Evolutionary conservation across 2,797 vertebrate species (phyloP), one percentile per base, ranked within the genome.

Genomic region (Anniella stebbinsi): DNA sequence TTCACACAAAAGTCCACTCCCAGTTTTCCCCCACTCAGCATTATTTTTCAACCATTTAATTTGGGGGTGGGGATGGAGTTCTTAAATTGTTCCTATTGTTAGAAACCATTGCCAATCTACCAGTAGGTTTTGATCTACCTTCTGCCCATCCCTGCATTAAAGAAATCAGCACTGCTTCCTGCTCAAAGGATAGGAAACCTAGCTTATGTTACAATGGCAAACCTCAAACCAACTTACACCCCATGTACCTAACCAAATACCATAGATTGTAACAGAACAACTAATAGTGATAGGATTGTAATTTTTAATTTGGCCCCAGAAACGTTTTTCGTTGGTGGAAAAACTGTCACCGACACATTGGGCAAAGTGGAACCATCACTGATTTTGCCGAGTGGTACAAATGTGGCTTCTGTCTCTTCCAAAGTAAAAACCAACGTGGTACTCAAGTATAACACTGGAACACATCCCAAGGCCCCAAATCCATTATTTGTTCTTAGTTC

Each of bases 401-500:
- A 84, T 84, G 60, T 83, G 85, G 80, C 9, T 84, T 78, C 75
- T 41, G 28, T 45, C 41, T 3, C 30, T 15, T 66, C n/a, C 57
- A 60, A 54, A 80, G 38, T 91, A 41, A 82, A 91, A 80, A 91
- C 21, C 60, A 63, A 77, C 36, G n/a, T 76, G 60, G n/a, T 41
- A 82, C 33, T 70, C 66, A 30, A 69, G 86, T 23, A 67, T 36
- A 66, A 87, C 36, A 57, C 23, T 18, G 73, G 23, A 45, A 25
- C 33, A 75, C 51, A 84, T 84, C 63, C 73, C 86, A 90, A 90
- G 77, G 84, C 89, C 77, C 75, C 21, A 69, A 33, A n/a, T 8
- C 48, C 48, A 86, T 80, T 57, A 90, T 86, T 63, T 78, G 73
- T 63, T 77, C 17, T 66, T 84, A 66, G 76, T 57, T 87, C 60